A percentile compares a stretch with the other conserved stretches of the same genome.
Conservation (phyloP, 2,888 invertebrate genomes). For the Kuschelorhynchus macadamiae region DNA sequence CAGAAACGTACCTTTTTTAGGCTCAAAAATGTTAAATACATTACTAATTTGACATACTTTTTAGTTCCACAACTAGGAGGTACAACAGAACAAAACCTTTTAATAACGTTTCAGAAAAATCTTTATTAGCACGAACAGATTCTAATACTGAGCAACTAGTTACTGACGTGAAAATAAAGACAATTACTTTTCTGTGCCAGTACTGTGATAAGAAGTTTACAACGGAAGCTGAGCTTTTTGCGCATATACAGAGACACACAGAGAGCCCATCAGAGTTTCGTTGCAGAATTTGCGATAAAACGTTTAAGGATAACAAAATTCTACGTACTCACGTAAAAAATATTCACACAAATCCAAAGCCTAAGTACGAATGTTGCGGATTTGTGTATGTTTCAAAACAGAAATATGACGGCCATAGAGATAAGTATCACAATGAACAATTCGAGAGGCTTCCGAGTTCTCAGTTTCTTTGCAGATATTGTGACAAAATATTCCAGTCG, state of each 20-base stretch:
- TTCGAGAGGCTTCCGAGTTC: constrained; percentile 19
- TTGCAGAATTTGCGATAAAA: constrained; percentile 50
- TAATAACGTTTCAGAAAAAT: constrained; percentile 15
- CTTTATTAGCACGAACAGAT: neutral
- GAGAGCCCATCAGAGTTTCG: neutral
- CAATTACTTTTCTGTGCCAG: constrained; percentile 35
- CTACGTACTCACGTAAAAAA: constrained; percentile 46
- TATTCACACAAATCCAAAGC: constrained; percentile 29
- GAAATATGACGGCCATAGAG: constrained; percentile 27
- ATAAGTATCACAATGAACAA: constrained; percentile 42
- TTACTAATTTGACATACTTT: too few species aligned
- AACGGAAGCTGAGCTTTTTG: constrained; percentile 25
- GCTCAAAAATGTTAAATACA: too few species aligned
- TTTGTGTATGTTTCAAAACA: constrained; percentile 4
- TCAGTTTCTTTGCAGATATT: constrained; percentile 34
- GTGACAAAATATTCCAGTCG: constrained; percentile 27
- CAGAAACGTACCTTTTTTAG: too few species aligned
- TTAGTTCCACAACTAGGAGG: neutral
- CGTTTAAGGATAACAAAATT: constrained; percentile 45
- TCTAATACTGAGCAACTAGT: neutral
- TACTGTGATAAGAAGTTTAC: constrained; percentile 50
- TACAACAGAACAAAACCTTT: constrained; percentile 9
- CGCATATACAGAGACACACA: constrained; percentile 33
- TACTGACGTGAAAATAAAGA: constrained; percentile 37
- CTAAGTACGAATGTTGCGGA: constrained; percentile 28